Conservation (phyloP, 2,113 vertebrate genomes). For the Mirza zaza region DNA sequence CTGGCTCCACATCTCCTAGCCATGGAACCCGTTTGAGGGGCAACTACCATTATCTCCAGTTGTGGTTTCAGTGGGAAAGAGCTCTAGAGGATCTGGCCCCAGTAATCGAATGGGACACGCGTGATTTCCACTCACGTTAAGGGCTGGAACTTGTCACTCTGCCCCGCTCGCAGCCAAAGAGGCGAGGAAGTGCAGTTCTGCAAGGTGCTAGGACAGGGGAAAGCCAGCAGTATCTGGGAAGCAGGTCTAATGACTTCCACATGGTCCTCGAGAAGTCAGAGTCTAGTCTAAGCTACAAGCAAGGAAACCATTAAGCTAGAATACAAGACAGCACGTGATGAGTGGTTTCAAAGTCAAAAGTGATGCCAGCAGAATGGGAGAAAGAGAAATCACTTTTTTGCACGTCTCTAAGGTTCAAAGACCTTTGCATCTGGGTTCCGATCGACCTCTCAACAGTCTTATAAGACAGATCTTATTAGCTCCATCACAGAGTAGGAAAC, state of each 20-base stretch:
- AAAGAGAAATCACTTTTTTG: not conserved
- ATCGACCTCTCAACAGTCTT: not conserved
- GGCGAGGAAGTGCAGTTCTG: not conserved
- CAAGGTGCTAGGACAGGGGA: not conserved
- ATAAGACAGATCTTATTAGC: not conserved
- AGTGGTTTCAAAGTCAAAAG: constrained; percentile 23
- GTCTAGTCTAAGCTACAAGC: not conserved
- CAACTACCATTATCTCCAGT: not conserved
- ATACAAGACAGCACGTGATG: not conserved
- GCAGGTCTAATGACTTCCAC: not conserved
- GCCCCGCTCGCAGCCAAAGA: not conserved
- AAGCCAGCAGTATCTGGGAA: not conserved
- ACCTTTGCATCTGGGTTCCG: not conserved
- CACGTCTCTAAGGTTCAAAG: constrained; percentile 43
- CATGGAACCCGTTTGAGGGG: not conserved
- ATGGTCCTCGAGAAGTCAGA: not conserved
- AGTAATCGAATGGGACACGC: fast-evolving
- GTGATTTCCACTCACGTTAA: not conserved
- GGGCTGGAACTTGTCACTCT: not conserved
- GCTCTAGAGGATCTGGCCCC: not conserved
- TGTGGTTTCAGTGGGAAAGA: not conserved
- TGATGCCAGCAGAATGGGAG: not conserved
- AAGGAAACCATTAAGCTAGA: not conserved
- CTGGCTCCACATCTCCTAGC: not conserved
- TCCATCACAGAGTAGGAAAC: not conserved